Evolutionary conservation across 2,797 vertebrate species (phyloP).

Genomic region (Karalla daura): DNA sequence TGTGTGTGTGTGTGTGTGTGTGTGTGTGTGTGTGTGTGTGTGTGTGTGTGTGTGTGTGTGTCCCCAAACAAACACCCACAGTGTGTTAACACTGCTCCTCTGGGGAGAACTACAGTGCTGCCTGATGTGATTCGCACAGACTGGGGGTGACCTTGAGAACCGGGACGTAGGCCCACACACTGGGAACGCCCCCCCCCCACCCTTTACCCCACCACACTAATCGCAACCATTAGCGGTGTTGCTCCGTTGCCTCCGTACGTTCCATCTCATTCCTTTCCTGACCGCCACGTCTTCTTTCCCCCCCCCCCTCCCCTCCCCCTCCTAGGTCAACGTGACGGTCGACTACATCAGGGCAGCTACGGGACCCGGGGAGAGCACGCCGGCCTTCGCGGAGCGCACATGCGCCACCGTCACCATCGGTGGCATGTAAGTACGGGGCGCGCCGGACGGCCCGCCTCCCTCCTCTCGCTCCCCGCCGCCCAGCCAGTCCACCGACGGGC

Average conservation of each 20-base stretch:
- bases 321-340: constrained; percentile 94
- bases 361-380: constrained; percentile 84
- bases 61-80: constrained; percentile 72
- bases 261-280: constrained; percentile 17
- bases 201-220: constrained; percentile 25
- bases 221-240: constrained; percentile 46
- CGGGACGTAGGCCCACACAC: constrained; percentile 61
- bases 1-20: constrained; percentile 42
- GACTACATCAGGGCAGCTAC: constrained; percentile 98
- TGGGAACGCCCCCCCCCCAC: constrained; percentile 7
- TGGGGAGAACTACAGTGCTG: constrained; percentile 78
- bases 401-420: constrained; percentile 96
- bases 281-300: too few species aligned
- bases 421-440: constrained; percentile 92
- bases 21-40: background rate
- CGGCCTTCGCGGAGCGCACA: constrained; percentile 94
- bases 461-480: too few species aligned
- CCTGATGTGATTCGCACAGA: constrained; percentile 87
- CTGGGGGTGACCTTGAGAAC: constrained; percentile 89
- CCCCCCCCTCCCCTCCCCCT: constrained; percentile 1
- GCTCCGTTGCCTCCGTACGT: constrained; percentile 17
- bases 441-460: too few species aligned
- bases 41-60: constrained; percentile 36
- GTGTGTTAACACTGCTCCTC: constrained; percentile 75
- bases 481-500: too few species aligned